These are phyloP conservation scores for Anthopleura sola DNA, from an alignment of 64 coral and sea anemone species.

Conservation along the genomic window DNA sequence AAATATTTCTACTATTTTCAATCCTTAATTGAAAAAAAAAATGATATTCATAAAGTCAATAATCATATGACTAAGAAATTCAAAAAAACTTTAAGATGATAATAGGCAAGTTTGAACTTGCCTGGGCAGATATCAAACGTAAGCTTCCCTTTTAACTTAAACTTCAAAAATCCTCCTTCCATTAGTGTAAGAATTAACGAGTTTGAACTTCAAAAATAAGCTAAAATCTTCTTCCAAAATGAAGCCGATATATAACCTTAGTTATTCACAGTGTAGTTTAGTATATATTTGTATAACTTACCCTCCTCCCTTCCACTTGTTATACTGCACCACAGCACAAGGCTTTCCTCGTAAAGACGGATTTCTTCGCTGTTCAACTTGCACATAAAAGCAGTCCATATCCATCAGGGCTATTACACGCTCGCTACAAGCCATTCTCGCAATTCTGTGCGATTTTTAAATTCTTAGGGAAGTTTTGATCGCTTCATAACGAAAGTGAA, in stretches of 20 bases:
- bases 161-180: background rate
- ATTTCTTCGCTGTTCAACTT: conserved; percentile 85
- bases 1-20: too few species aligned
- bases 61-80: too few species aligned
- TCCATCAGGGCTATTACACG: conserved; percentile 80
- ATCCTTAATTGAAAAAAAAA: too few species aligned
- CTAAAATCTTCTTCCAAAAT: background rate
- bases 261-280: background rate
- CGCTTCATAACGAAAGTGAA: background rate
- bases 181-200: background rate
- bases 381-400: conserved; percentile 99
- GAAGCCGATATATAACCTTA: background rate
- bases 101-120: background rate
- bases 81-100: background rate
- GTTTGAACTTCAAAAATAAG: background rate
- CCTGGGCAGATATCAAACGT: background rate
- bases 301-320: conserved; percentile 96
- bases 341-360: conserved; percentile 79
- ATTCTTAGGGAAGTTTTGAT: background rate
- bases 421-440: conserved; percentile 27
- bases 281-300: background rate
- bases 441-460: background rate
- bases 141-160: too few species aligned
- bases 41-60: too few species aligned
- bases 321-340: conserved; percentile 97